Evolutionary conservation across 2,113 vertebrate genomes (phyloP), one percentile per base, ranked within the genome.

Genomic region (Etheostoma cragini): DNA sequence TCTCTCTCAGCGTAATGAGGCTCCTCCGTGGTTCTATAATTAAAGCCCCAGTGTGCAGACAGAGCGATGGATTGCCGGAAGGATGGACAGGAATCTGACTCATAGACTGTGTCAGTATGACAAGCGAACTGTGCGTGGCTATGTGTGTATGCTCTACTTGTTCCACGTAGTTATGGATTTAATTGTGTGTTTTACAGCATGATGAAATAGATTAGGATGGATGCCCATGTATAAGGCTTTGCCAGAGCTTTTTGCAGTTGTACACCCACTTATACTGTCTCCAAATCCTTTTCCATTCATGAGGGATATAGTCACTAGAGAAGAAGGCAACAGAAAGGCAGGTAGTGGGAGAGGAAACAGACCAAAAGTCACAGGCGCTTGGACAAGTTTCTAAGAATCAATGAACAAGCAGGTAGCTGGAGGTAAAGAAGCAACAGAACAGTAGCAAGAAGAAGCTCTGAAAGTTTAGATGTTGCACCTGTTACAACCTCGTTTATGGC

Each of bases 11-110:
- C 76, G 70, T 90, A 87, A 91, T 90, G 82, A 89, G 62, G 82
- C 81, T 85, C 71, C 75, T 80, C 76, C 73, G 64, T 66, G 83
- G 24, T 83, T 87, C 78, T 85, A 82, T 92, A 91, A 92, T 92
- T 91, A 84, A 91, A 91, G 88, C 88, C 91, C 87, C 65, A 67
- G 84, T 88, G 87, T 86, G 65, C 69, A 61, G 75, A 88, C 38
- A 50, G 64, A 80, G 70, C 58, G 79, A 89, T 71, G 54, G 78
- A 70, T 72, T 72, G 82, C 85, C 73, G 74, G 67, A 84, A 78
- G 71, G 86, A 76, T 61, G 67, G 81, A 85, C 80, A 82, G 81
- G 81, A 85, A 78, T 73, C 78, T 80, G 85, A 82, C 60, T 78
- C 82, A 71, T 76, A 45, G 80, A 66, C 79, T 89, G 69, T 89